These are phyloP conservation scores for Scaptomyza flava DNA, from an alignment of 2,888 invertebrate species.

Conservation along the genomic window DNA sequence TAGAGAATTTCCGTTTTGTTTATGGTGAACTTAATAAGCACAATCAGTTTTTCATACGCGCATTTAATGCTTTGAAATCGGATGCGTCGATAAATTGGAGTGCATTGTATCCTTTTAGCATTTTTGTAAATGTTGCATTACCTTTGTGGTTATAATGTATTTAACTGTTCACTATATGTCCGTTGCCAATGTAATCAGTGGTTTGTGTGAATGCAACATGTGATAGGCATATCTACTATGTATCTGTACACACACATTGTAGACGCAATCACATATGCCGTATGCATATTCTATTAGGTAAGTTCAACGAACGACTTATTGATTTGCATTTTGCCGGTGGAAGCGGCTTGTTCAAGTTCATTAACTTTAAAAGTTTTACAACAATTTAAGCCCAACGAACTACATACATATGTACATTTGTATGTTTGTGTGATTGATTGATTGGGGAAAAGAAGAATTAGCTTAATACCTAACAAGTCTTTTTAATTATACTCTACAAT, in stretches of 20 bases:
- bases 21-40: not conserved
- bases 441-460: constrained; percentile 6
- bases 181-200: not conserved
- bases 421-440: constrained; percentile 6
- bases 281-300: constrained; percentile 40
- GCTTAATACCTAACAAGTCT: constrained; percentile 4
- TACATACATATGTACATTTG: not conserved
- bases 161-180: not conserved
- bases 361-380: constrained; percentile 44
- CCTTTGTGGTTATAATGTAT: not conserved
- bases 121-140: not conserved
- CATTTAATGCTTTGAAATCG: too few relatives aligned
- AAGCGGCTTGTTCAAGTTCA: constrained; percentile 55
- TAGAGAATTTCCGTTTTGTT: not conserved
- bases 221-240: constrained; percentile 5
- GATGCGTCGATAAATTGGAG: not conserved
- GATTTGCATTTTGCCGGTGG: constrained; percentile 57
- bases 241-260: constrained; percentile 23
- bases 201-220: constrained; percentile 20
- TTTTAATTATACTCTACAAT: constrained; percentile 10
- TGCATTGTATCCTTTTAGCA: not conserved
- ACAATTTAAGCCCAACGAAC: constrained; percentile 3
- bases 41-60: not conserved
- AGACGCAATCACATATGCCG: constrained; percentile 34
- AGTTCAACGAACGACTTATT: constrained; percentile 61